A percentile compares a stretch with the other conserved stretches of the same genome.
Conservation (phyloP, 2,797 vertebrate species). For the Arnoldichthys spilopterus region DNA sequence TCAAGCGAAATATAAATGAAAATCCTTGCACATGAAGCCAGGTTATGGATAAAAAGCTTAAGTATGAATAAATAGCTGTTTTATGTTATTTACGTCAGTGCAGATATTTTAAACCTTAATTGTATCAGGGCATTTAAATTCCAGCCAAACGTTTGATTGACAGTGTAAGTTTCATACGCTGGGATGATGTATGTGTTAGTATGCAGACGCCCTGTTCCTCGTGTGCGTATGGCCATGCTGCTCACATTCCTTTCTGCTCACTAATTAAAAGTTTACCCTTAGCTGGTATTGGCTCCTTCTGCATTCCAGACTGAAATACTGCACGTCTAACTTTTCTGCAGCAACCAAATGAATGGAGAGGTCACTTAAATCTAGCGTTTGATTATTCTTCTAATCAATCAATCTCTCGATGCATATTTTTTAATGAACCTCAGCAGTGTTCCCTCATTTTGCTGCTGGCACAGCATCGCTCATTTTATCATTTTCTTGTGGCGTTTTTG, state of each 20-base stretch:
- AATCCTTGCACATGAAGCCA: too few relatives aligned
- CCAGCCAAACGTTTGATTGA: not conserved
- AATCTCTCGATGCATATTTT: not conserved
- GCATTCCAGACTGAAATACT: not conserved
- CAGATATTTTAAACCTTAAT: too few relatives aligned
- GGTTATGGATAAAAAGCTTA: too few relatives aligned
- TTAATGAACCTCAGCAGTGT: not conserved
- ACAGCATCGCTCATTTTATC: not conserved
- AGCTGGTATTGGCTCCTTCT: conserved; percentile 2
- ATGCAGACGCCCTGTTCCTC: not conserved
- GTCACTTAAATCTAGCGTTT: not conserved
- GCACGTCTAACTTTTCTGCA: not conserved
- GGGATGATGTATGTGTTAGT: not conserved
- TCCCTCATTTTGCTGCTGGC: too few relatives aligned
- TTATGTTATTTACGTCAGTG: too few relatives aligned
- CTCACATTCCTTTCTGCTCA: conserved; percentile 28
- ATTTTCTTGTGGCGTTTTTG: too few relatives aligned
- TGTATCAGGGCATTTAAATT: too few relatives aligned
- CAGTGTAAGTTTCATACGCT: not conserved
- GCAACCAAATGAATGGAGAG: not conserved
- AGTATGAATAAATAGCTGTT: too few relatives aligned
- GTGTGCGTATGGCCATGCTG: not conserved
- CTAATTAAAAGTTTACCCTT: conserved; percentile 38
- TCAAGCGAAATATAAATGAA: too few relatives aligned
- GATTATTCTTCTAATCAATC: not conserved